Evolutionary conservation across 2,888 invertebrate genomes (phyloP).

Genomic region (Stomorhina lunata): DNA sequence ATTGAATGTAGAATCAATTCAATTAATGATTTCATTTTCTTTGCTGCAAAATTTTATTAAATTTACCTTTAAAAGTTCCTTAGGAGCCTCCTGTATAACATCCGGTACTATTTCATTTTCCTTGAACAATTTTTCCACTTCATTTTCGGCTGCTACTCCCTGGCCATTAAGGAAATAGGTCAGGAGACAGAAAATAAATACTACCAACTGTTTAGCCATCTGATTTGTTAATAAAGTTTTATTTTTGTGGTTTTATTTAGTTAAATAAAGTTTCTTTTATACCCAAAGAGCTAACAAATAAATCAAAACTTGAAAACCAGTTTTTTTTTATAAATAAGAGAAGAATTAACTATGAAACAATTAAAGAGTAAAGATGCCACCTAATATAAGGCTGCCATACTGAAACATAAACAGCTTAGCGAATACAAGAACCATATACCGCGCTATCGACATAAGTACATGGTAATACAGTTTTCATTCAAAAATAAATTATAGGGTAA

Average conservation of each 20-base stretch:
- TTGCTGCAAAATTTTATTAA: too few species aligned
- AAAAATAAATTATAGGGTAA: too few species aligned
- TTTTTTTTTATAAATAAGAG: not conserved
- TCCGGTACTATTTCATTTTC: conserved; percentile 69
- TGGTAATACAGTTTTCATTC: too few species aligned
- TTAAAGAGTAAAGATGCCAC: too few species aligned
- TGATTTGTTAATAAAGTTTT: conserved; percentile 34
- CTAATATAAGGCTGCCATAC: too few species aligned
- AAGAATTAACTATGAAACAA: too few species aligned
- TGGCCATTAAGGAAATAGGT: not conserved
- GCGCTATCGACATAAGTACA: too few species aligned
- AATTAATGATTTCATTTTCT: too few species aligned
- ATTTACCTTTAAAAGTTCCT: conserved; percentile 67
- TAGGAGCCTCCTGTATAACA: conserved; percentile 68
- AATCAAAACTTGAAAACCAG: too few species aligned
- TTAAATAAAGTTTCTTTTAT: not conserved
- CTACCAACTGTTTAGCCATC: conserved; percentile 44
- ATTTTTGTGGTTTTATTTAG: not conserved
- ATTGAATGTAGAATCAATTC: not conserved
- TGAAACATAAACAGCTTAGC: too few species aligned
- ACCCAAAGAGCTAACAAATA: too few species aligned
- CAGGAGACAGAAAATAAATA: not conserved
- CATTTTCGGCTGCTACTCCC: not conserved
- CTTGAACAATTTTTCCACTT: conserved; percentile 60
- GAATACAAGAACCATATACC: too few species aligned